Evolutionary conservation across 2,113 vertebrate species (phyloP), one percentile per base, ranked within the genome.

Genomic region (Empidonax alnorum): DNA sequence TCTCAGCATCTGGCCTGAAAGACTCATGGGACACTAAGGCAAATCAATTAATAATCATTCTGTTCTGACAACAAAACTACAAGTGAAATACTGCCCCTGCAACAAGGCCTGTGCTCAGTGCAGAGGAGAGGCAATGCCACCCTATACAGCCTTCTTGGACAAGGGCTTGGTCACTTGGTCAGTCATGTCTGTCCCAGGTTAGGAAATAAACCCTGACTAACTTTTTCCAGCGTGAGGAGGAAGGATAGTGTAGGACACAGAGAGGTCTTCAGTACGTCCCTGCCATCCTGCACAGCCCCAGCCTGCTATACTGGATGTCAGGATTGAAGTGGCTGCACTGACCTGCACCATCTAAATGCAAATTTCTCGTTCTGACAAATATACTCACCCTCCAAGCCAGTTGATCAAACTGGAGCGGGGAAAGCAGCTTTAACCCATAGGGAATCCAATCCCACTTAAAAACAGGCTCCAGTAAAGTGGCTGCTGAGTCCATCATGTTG

Each of bases 201-300:
- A 56, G 72, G 76, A 83, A 86, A 69, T 22, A 80, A 53, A 58
- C 47, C 24, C 63, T 0, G 0, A 18, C 10, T 71, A 35, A 42
- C 74, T 41, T 65, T 10, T 37, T 79, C 41, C 82, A 33, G 20
- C 16, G 17, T 53, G 21, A 85, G 28, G 31, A 31, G 25, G 79
- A 93, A 24, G 24, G 19, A 23, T 8, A 63, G 22, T 2, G 2
- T 10, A 47, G 58, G 80, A 59, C 30, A 56, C 11, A 47, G 56
- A 50, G 24, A 0, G 3, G 30, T 15, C 42, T 61, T 59, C 46
- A 30, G 21, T 55, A 46, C 0, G 0, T 35, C 42, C 42, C 33
- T 88, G 44, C 31, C 42, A 46, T 30, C 42, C 44, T 30, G 39
- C 39, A 37, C 56, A 85, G 56, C 28, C 66, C 47, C 63, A 80